These are phyloP conservation scores for Diplazon laetatorius DNA, from an alignment of 2,888 invertebrate species.

Conservation along the genomic window DNA sequence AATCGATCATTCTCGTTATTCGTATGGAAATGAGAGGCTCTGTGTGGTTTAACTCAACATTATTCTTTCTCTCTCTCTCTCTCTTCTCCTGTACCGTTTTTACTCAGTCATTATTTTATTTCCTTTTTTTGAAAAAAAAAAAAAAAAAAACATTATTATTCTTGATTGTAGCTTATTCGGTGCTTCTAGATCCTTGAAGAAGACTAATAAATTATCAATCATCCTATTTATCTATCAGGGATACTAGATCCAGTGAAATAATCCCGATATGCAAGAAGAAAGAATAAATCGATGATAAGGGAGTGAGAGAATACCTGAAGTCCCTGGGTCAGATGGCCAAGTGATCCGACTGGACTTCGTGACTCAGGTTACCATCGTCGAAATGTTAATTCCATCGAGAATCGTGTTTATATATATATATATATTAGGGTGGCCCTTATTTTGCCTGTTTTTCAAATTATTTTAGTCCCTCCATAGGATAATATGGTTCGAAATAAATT, in stretches of 20 bases:
- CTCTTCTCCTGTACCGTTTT: not conserved
- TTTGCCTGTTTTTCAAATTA: too few species aligned
- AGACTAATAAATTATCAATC: too few species aligned
- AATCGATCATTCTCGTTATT: slow-evolving; percentile 60
- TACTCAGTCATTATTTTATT: not conserved
- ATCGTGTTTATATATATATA: slow-evolving; percentile 2
- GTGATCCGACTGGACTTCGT: slow-evolving; percentile 42
- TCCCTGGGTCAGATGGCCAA: slow-evolving; percentile 32
- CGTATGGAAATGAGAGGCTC: slow-evolving; percentile 57
- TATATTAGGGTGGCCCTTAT: too few species aligned
- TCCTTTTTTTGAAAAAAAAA: too few species aligned
- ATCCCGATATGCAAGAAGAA: too few species aligned
- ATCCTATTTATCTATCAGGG: too few species aligned
- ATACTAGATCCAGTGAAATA: too few species aligned
- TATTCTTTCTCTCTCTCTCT: slow-evolving; percentile 31
- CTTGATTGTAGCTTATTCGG: too few species aligned
- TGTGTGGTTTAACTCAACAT: not conserved
- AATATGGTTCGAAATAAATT: too few species aligned
- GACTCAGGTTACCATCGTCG: slow-evolving; percentile 21
- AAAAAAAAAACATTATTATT: too few species aligned
- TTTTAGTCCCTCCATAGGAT: too few species aligned
- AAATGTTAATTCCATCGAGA: slow-evolving; percentile 40
- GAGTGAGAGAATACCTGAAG: not conserved
- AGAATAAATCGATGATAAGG: slow-evolving; percentile 46
- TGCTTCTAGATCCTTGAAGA: too few species aligned